Evolutionary conservation across 1,140 invertebrate species (phyloP).

Genomic region (Achroia grisella): DNA sequence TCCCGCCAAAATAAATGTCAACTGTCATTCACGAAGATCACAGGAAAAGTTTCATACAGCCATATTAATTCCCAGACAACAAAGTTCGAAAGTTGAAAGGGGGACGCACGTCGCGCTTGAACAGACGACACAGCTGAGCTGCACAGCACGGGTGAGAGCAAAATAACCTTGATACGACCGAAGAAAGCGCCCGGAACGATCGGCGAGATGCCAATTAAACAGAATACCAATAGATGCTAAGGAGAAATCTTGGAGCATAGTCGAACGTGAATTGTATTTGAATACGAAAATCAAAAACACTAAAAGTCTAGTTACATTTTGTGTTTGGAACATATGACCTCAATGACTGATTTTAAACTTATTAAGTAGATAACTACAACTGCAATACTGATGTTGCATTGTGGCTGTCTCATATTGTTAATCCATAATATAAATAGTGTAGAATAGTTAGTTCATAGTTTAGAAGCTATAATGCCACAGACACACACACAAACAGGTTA

Average conservation of each 20-base stretch:
- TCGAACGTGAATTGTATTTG: slow-evolving; percentile 10
- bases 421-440: too few relatives aligned
- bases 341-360: too few relatives aligned
- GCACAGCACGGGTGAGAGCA: slow-evolving; percentile 37
- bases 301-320: background rate
- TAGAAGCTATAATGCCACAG: too few relatives aligned
- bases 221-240: slow-evolving; percentile 20
- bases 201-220: slow-evolving; percentile 39
- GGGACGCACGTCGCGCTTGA: slow-evolving; percentile 28
- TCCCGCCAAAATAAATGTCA: too few relatives aligned
- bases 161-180: slow-evolving; percentile 45
- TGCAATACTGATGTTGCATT: too few relatives aligned
- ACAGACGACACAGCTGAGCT: slow-evolving; percentile 16
- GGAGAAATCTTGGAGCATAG: slow-evolving; percentile 18
- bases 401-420: too few relatives aligned
- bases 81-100: slow-evolving; percentile 41
- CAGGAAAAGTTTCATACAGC: background rate
- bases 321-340: too few relatives aligned
- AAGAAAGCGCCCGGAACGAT: slow-evolving; percentile 50
- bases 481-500: too few relatives aligned
- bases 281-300: background rate
- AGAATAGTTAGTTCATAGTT: too few relatives aligned
- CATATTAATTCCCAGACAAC: background rate
- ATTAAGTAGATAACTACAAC: too few relatives aligned
- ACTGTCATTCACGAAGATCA: too few relatives aligned